These are phyloP conservation scores for Drosophila neoperkinsi DNA, from an alignment of 2,888 invertebrate species.

Conservation along the genomic window DNA sequence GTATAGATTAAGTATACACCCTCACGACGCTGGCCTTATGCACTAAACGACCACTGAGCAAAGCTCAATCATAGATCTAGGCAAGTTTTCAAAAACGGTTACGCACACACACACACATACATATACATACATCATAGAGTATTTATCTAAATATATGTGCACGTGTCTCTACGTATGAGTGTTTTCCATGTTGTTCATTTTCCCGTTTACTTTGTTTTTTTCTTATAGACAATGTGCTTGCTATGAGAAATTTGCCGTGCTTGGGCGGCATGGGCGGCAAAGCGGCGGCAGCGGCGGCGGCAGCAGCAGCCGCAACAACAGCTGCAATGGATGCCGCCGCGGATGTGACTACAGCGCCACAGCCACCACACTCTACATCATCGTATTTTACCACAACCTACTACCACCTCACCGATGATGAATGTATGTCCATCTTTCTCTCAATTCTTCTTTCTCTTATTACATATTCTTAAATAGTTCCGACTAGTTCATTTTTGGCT, in stretches of 20 bases:
- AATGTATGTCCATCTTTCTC: constrained; percentile 82
- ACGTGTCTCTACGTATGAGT: not conserved
- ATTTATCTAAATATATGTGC: not conserved
- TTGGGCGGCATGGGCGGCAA: constrained; percentile 74
- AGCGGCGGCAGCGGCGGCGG: constrained; percentile 62
- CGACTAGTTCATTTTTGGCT: not conserved
- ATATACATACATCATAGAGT: not conserved
- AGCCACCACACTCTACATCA: constrained; percentile 81
- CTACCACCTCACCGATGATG: constrained; percentile 85
- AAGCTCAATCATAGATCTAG: not conserved
- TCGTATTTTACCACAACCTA: constrained; percentile 85
- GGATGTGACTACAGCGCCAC: constrained; percentile 75
- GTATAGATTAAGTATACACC: not conserved
- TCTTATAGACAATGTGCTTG: constrained; percentile 84
- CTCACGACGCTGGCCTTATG: not conserved
- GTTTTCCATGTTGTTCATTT: constrained; percentile 6
- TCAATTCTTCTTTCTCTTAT: not conserved
- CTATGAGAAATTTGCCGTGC: constrained; percentile 84
- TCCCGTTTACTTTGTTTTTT: constrained; percentile 69
- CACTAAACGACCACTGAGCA: not conserved
- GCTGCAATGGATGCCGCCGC: constrained; percentile 79
- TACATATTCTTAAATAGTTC: not conserved
- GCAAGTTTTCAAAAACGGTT: not conserved
- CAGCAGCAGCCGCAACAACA: constrained; percentile 74
- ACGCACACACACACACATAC: not conserved